Evolutionary conservation across 1,140 invertebrate species (phyloP).

Genomic region (Idris sp.): DNA sequence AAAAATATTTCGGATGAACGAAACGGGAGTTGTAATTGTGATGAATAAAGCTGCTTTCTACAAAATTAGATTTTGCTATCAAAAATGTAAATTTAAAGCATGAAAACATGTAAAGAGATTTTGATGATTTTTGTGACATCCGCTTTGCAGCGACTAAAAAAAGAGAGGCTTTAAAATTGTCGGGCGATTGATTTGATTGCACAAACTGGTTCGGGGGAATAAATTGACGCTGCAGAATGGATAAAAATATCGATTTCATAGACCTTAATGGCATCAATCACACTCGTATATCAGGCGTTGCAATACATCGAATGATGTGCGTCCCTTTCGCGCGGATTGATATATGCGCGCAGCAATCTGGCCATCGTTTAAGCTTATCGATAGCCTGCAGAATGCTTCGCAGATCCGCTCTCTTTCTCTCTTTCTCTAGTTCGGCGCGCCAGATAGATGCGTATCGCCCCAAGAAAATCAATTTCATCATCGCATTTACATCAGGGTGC

Average conservation of each 20-base stretch:
- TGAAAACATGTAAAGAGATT: neutral
- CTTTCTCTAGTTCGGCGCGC: no score
- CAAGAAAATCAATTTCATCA: conserved; percentile 60
- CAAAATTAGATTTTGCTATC: no score
- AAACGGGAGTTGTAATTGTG: no score
- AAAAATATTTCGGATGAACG: no score
- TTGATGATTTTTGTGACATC: no score
- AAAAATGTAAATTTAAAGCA: no score
- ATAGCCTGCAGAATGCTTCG: conserved; percentile 44
- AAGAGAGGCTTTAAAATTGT: neutral
- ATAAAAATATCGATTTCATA: conserved; percentile 46
- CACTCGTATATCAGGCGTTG: conserved; percentile 23
- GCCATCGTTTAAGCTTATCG: conserved; percentile 55
- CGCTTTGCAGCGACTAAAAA: neutral
- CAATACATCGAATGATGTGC: conserved; percentile 12
- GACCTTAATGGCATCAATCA: conserved; percentile 49
- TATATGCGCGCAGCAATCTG: conserved; percentile 47
- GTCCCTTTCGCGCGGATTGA: conserved; percentile 48
- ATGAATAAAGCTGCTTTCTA: no score
- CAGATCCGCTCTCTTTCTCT: conserved; percentile 12
- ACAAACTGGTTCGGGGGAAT: conserved; percentile 11
- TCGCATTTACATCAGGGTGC: conserved; percentile 44
- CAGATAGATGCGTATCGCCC: conserved; percentile 49
- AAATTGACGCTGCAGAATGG: conserved; percentile 12
- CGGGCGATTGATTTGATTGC: conserved; percentile 17